These are phyloP conservation scores for Tenthredo notha DNA, from an alignment of 2,888 invertebrate species.

Conservation along the genomic window DNA sequence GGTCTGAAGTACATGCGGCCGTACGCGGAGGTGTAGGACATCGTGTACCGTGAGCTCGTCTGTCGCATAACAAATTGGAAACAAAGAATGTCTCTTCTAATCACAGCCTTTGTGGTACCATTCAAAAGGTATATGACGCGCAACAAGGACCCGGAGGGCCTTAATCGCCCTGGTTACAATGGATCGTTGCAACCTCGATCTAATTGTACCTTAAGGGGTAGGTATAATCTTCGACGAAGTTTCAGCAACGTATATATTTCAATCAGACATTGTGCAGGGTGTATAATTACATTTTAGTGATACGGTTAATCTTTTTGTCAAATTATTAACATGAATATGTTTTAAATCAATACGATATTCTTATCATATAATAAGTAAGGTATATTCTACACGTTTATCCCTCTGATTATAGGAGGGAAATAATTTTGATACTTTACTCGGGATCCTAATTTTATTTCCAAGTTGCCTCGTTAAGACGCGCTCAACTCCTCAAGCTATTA, in stretches of 20 bases:
- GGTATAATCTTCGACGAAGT: neutral
- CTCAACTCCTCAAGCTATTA: neutral
- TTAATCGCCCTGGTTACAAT: constrained; percentile 44
- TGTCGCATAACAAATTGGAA: constrained; percentile 60
- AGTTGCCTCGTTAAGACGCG: constrained; percentile 3
- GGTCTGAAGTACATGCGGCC: constrained; percentile 38
- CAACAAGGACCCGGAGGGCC: constrained; percentile 5
- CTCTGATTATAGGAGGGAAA: neutral
- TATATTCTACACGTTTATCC: neutral
- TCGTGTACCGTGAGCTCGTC: constrained; percentile 56
- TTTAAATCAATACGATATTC: neutral
- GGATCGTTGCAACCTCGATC: constrained; percentile 36
- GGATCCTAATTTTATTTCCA: constrained; percentile 2
- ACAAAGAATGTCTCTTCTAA: constrained; percentile 54
- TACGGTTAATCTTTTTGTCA: neutral
- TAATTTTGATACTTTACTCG: neutral
- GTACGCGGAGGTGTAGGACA: constrained; percentile 55
- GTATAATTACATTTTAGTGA: neutral
- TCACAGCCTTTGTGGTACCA: constrained; percentile 43
- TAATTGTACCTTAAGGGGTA: constrained; percentile 19
- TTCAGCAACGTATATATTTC: neutral
- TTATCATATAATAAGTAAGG: neutral
- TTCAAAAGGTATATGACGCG: constrained; percentile 22
- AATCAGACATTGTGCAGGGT: neutral
- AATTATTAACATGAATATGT: neutral